These are phyloP conservation scores for Papilio elwesi DNA, from an alignment of 2,888 invertebrate species.

Conservation along the genomic window DNA sequence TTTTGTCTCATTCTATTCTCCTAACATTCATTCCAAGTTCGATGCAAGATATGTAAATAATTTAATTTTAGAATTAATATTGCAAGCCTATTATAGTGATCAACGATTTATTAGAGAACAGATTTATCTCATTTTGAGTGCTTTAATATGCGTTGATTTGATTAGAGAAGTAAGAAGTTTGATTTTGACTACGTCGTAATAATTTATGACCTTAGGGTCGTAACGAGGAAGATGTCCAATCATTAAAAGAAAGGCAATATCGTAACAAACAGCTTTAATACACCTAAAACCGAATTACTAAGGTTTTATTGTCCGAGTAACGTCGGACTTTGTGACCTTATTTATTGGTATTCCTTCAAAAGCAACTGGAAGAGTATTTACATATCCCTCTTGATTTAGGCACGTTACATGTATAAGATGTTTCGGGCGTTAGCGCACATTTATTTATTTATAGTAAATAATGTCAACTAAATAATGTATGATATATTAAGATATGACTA, in stretches of 20 bases:
- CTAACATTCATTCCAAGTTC: no score
- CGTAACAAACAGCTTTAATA: constrained; percentile 41
- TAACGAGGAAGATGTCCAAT: constrained; percentile 44
- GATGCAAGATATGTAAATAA: no score
- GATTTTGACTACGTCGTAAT: constrained; percentile 48
- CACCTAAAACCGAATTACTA: constrained; percentile 36
- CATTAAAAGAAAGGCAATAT: constrained; percentile 40
- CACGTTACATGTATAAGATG: not conserved
- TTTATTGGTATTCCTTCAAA: constrained; percentile 23
- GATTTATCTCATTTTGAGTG: constrained; percentile 26
- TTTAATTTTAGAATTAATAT: not conserved
- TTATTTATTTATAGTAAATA: no score
- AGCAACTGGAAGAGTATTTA: constrained; percentile 1
- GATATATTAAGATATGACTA: not conserved
- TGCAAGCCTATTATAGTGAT: not conserved
- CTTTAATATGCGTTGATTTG: constrained; percentile 44
- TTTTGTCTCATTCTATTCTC: no score
- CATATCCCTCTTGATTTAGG: not conserved
- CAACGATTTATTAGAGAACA: no score
- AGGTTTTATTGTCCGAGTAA: constrained; percentile 31
- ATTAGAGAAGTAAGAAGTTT: constrained; percentile 63
- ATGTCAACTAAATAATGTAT: no score
- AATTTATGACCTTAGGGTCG: constrained; percentile 51
- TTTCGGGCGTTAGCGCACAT: no score
- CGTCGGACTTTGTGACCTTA: constrained; percentile 35